These are phyloP conservation scores for Entelurus aequoreus DNA, from an alignment of 2,113 vertebrate genomes.

Conservation along the genomic window DNA sequence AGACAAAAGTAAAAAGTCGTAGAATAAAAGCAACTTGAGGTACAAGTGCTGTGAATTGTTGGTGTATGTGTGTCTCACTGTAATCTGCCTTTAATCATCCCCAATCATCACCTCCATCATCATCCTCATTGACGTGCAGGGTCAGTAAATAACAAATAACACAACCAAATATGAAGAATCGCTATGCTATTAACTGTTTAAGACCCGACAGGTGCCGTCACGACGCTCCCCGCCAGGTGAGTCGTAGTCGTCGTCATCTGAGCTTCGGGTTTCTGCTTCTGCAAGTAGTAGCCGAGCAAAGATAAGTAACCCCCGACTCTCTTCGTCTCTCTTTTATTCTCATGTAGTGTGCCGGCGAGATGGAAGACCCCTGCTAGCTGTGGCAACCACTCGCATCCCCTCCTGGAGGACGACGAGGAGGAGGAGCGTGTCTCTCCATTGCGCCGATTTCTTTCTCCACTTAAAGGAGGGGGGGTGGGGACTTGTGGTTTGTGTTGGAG, in stretches of 20 bases:
- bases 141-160: neutral
- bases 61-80: slow-evolving; percentile 24
- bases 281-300: neutral
- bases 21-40: slow-evolving; percentile 49
- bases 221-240: slow-evolving; percentile 58
- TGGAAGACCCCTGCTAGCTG: slow-evolving; percentile 98
- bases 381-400: slow-evolving; percentile 49
- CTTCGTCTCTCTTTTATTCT: slow-evolving; percentile 63
- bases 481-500: slow-evolving; percentile 59
- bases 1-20: slow-evolving; percentile 7
- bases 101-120: neutral
- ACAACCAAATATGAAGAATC: no score
- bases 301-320: neutral
- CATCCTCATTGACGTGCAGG: neutral
- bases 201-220: slow-evolving; percentile 51
- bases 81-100: neutral
- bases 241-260: slow-evolving; percentile 45
- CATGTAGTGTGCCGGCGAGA: slow-evolving; percentile 90
- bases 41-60: slow-evolving; percentile 17
- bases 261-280: slow-evolving; percentile 24
- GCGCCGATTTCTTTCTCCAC: slow-evolving; percentile 63
- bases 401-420: slow-evolving; percentile 32
- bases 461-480: slow-evolving; percentile 37
- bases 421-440: slow-evolving; percentile 46
- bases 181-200: slow-evolving; percentile 28